Evolutionary conservation across 2,888 invertebrate species (phyloP).

Genomic region (Alloplasta piceator): DNA sequence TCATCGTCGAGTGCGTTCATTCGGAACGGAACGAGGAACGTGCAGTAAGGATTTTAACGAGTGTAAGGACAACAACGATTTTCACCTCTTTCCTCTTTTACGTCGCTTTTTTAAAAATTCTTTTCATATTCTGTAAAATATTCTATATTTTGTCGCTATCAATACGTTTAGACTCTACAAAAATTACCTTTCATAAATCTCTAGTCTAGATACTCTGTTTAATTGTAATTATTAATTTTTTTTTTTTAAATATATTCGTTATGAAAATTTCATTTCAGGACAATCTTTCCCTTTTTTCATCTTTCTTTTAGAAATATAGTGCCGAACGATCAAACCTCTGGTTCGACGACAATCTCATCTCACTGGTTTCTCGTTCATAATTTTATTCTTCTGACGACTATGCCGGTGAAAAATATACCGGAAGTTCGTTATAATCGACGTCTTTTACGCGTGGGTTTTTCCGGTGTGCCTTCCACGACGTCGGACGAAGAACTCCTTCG

Average conservation of each 20-base stretch:
- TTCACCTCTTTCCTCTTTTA: not conserved
- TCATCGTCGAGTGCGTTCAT: not conserved
- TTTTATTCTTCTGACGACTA: too few species aligned
- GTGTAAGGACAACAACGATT: not conserved
- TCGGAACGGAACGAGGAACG: not conserved
- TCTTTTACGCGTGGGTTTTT: slow-evolving; percentile 11
- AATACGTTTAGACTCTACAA: not conserved
- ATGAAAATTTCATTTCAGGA: too few species aligned
- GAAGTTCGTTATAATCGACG: not conserved
- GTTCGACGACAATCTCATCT: not conserved
- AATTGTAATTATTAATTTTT: too few species aligned
- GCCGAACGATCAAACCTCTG: not conserved
- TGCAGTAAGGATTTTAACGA: not conserved
- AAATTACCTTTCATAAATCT: too few species aligned
- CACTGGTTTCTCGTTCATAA: too few species aligned
- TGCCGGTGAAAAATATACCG: not conserved
- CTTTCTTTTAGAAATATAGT: too few species aligned
- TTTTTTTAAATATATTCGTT: too few species aligned
- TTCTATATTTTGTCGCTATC: not conserved
- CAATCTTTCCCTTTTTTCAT: too few species aligned
- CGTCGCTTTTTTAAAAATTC: not conserved
- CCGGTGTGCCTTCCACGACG: slow-evolving; percentile 4
- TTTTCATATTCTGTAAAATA: not conserved
- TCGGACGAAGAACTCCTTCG: slow-evolving; percentile 40
- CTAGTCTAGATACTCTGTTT: too few species aligned